A percentile compares a stretch with the other conserved stretches of the same genome.
phyloP scores from a whole-genome alignment of 2,797 vertebrate genomes.

The Crocodylus rhombifer region DNA sequence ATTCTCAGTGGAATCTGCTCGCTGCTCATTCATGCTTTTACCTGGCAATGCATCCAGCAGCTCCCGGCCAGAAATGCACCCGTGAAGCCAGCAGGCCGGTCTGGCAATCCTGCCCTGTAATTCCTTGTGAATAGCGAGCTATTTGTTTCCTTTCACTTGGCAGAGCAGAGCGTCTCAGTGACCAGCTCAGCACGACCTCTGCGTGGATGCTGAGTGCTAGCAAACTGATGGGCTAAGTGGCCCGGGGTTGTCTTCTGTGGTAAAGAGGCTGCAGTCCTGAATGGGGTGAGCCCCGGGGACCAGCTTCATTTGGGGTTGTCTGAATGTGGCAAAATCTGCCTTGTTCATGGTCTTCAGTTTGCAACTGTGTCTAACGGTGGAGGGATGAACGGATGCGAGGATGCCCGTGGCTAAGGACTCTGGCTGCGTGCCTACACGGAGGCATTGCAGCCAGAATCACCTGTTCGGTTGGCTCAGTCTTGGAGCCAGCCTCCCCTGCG shows the following conservation, averaged over 20 bases:
- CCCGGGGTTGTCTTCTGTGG: neutral
- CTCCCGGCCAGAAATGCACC: neutral
- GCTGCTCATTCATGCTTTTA: neutral
- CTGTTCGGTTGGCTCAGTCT: neutral
- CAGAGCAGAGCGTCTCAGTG: too few species aligned
- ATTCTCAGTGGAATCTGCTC: neutral
- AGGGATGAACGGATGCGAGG: neutral
- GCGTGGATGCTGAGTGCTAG: neutral
- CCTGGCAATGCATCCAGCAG: neutral
- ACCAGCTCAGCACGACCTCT: neutral
- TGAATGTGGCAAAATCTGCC: neutral
- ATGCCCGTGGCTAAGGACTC: too few species aligned
- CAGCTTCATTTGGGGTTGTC: neutral
- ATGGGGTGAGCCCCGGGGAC: neutral
- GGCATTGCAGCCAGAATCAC: too few species aligned
- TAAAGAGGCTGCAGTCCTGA: neutral
- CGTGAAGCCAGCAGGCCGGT: neutral
- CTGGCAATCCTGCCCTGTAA: neutral
- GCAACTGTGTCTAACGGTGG: neutral
- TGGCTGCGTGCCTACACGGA: too few species aligned
- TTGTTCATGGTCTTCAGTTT: neutral
- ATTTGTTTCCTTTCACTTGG: neutral
- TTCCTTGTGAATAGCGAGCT: neutral
- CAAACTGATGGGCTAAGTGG: neutral
- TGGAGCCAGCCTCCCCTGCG: neutral